Evolutionary conservation across 2,888 invertebrate genomes (phyloP), one percentile per base, ranked within the genome.

Genomic region (Ormyrus labotus): DNA sequence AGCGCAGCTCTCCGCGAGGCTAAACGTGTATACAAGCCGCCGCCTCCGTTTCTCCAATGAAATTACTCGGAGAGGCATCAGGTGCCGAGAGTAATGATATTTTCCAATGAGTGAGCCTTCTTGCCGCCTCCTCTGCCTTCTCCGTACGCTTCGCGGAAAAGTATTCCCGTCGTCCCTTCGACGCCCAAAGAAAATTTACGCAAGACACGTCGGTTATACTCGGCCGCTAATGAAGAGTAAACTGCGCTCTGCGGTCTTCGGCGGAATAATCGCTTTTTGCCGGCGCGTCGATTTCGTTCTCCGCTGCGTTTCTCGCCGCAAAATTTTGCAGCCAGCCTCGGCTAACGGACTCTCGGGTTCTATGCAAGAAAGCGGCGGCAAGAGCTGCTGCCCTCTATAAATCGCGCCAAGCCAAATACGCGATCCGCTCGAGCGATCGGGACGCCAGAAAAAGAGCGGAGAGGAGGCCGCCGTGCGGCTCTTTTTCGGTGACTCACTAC

Each of bases 41-140:
- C 19, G 19, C 19, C 19, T 19, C 19, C 19, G 19, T 19, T 19
- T 19, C 19, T 19, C 19, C 19, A 19, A 19, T 19, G 19, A 19
- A 19, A 19, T 19, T 19, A 19, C 19, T 19, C 19, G 19, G 19
- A 19, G 19, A 19, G 19, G 82, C 83, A 85, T 84, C 85, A 85
- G 84, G 84, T 86, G 82, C 83, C 83, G 83, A 0, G 19, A 84
- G 84, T 86, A 85, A 85, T 86, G 85, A 86, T 84, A 85, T 88
- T 88, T 88, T 87, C 87, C 88, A 86, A 19, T 19, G 19, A 19
- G 19, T 19, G 19, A 19, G 19, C 86, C 87, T 58, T 61, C 71
- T 60, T 60, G 8, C 67, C 0, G 51, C 13, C 13, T 13, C 13
- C 13, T 13, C 13, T 13, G 13, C 67, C n/a, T 71, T 11, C 60